Evolutionary conservation across 1,140 invertebrate species (phyloP), one percentile per base, ranked within the genome.

Genomic region (Halyomorpha halys): DNA sequence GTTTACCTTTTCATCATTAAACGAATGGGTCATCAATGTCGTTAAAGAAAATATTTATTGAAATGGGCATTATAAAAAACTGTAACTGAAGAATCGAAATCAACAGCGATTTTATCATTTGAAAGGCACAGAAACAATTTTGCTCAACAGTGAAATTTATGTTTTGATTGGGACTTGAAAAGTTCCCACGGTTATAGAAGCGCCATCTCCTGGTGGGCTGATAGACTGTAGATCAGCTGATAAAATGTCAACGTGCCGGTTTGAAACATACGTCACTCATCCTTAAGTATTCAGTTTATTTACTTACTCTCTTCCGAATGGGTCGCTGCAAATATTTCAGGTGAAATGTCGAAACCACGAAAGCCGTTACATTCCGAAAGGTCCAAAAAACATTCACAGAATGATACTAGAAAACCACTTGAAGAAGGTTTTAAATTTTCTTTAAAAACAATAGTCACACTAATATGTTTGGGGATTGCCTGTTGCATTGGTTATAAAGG

Each of bases 401-500:
- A 19, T 59, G 61, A 61, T 15, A 4, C 45, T n/a, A 59, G 53
- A 21, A 65, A 65, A 23, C 15, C 25, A 1, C 5, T 8, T 15
- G 62, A 64, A 27, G 66, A 67, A 59, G 23, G 44, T n/a, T 60
- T 44, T n/a, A 61, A 51, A 44, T 45, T 67, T 13, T 67, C 66
- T 18, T 18, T 64, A 9, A 64, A 59, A 39, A 59, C 59, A 9
- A 51, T 67, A 19, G 53, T 67, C 30, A 63, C 66, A n/a, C 3
- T 67, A 21, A 34, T 67, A 16, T 67, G 66, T 56, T 45, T 67
- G 11, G 39, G 39, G 11, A 47, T 67, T 3, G 66, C 66, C 14
- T 67, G 66, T 56, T 64, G 62, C 59, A 62, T 69, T 63, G 65
- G 84, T 45, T 90, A 88, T 68, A 76, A 86, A 69, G 89, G 90